These are phyloP conservation scores for Apomyelois bistriatella DNA, from an alignment of 2,888 invertebrate species.

Conservation along the genomic window DNA sequence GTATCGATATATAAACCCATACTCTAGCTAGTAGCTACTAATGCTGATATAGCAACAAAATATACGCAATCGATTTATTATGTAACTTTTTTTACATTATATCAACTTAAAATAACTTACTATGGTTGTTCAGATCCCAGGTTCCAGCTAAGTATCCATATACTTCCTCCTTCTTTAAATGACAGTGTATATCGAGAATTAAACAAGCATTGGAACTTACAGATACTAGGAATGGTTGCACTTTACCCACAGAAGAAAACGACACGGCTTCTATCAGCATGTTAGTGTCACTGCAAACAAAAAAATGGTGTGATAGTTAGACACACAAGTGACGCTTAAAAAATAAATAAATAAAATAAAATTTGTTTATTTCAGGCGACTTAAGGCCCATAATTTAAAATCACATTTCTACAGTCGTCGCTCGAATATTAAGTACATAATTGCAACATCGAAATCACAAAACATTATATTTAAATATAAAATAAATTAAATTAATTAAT, in stretches of 20 bases:
- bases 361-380: too few relatives aligned
- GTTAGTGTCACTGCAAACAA: constrained; percentile 88
- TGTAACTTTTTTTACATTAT: neutral
- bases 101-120: constrained; percentile 80
- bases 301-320: neutral
- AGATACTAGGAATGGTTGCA: constrained; percentile 95
- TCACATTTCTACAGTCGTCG: too few relatives aligned
- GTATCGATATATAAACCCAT: too few relatives aligned
- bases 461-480: too few relatives aligned
- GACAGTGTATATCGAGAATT: constrained; percentile 95
- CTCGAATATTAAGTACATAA: too few relatives aligned
- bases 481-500: too few relatives aligned
- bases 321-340: too few relatives aligned
- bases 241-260: constrained; percentile 92
- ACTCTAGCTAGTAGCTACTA: too few relatives aligned
- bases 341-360: too few relatives aligned
- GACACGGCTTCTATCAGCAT: constrained; percentile 93
- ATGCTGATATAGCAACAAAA: neutral
- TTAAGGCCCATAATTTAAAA: too few relatives aligned
- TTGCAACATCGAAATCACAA: too few relatives aligned
- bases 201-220: constrained; percentile 92
- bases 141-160: constrained; percentile 97
- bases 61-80: neutral
- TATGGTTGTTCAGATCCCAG: constrained; percentile 96
- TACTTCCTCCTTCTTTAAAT: constrained; percentile 95